Base-by-base conservation (phyloP, 2,797 vertebrate genomes). In the Geotrypetes seraphini region DNA sequence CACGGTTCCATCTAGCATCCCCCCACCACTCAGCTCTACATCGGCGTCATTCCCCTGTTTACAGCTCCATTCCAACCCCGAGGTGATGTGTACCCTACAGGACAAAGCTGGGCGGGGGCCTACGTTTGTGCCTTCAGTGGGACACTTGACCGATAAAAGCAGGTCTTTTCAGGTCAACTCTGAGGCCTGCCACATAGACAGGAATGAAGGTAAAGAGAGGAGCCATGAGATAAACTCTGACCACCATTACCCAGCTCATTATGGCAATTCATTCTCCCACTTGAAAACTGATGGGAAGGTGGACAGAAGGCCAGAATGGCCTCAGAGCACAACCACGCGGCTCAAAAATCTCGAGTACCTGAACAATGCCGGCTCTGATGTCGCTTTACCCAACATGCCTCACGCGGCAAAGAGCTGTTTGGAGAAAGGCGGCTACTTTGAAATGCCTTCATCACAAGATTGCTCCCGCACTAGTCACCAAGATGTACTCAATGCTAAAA, bases 121-220 rank as follows among this genome's bases (percentile, higher is more conserved):
- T 36, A 94, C 91, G 5, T 85, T 91, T 43, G 88, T 94, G 73
- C 88, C 92, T 66, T 92, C 89, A 8, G 83, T 86, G 57, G 84
- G 88, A 20, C 90, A 90, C 47, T 45, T 87, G 28, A 80, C 84
- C 7, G 90, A 97, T 55, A 83, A 84, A 29, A 75, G 75, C 57
- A 83, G 83, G 29, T 73, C 87, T 20, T 95, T 93, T 73, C 91
- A 91, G 58, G 75, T 84, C 21, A 61, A 81, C n/a, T 73, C 80
- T 1, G 91, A 92, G 34, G 86, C 84, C 26, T 48, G 64, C 4
- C 83, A 83, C 8, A 62, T 82, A 34, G 83, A 84, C 40, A 66
- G 33, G 0, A 58, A 55, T 2, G 84, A 83, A 28, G 47, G 68
- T 57, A 93, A 92, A 66, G 92, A 93, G 32, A 86, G 90, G 65